Evolutionary conservation across 92 coral and sea anemone genomes (phyloP).

Genomic region (Epizoanthus ramosus): DNA sequence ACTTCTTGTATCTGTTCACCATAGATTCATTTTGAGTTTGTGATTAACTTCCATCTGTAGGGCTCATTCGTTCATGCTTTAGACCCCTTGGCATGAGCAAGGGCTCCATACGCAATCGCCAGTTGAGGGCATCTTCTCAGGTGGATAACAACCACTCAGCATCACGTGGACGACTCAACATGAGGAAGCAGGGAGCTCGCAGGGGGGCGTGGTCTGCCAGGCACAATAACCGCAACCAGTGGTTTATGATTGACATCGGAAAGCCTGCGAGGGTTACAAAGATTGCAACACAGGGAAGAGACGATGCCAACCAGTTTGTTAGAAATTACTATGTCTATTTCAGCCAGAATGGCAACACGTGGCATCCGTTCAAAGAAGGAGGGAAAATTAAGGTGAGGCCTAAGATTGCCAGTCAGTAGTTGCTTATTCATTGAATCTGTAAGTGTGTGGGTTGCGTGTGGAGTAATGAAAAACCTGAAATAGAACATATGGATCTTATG

Average conservation of each 20-base stretch:
- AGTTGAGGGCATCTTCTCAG: conserved; percentile 60
- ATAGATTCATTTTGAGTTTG: background rate
- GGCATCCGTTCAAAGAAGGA: conserved; percentile 31
- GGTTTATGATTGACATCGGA: conserved; percentile 56
- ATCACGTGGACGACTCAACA: conserved; percentile 58
- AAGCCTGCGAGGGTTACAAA: conserved; percentile 55
- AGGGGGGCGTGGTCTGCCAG: conserved; percentile 64
- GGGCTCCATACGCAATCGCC: conserved; percentile 44
- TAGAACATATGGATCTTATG: too few relatives aligned
- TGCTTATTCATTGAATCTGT: too few relatives aligned
- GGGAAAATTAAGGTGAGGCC: conserved; percentile 23
- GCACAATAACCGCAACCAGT: conserved; percentile 60
- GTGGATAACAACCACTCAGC: conserved; percentile 64
- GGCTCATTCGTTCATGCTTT: conserved; percentile 59
- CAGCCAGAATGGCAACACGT: conserved; percentile 63
- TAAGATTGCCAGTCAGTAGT: background rate
- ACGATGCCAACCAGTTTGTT: conserved; percentile 67
- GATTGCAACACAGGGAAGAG: conserved; percentile 64
- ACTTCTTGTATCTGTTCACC: background rate
- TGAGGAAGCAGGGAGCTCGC: conserved; percentile 46
- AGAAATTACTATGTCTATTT: conserved; percentile 56
- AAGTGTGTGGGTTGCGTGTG: too few relatives aligned
- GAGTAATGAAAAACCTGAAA: too few relatives aligned
- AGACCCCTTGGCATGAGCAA: conserved; percentile 61
- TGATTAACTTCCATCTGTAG: conserved; percentile 1